Evolutionary conservation across 2,888 invertebrate genomes (phyloP).

Genomic region (Amphipoea oculea): DNA sequence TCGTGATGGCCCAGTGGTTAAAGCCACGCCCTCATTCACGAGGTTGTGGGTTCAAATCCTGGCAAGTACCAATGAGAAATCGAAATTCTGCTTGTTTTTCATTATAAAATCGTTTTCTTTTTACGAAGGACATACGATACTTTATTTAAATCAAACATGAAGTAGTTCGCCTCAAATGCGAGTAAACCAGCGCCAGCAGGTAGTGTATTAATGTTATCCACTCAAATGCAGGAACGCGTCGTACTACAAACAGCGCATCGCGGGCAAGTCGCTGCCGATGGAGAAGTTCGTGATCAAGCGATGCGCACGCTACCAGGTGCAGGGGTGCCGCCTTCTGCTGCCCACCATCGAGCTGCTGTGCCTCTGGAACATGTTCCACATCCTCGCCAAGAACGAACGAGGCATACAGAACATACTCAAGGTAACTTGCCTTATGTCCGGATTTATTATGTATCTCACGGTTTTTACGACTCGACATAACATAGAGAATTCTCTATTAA

Average conservation of each 20-base stretch:
- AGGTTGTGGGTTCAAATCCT: background rate
- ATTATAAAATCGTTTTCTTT: background rate
- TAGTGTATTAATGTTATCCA: background rate
- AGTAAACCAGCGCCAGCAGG: no score
- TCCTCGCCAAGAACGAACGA: constrained; percentile 93
- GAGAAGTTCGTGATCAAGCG: constrained; percentile 98
- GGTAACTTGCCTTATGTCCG: constrained; percentile 71
- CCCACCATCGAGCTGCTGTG: constrained; percentile 97
- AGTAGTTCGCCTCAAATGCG: no score
- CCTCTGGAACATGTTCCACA: constrained; percentile 97
- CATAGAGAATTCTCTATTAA: background rate
- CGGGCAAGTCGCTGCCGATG: constrained; percentile 99
- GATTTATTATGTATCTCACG: background rate
- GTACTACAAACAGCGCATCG: constrained; percentile 95
- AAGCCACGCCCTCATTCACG: background rate
- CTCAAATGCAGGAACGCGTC: constrained; percentile 92
- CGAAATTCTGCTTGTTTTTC: no score
- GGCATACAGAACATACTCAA: constrained; percentile 91
- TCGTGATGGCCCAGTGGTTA: background rate
- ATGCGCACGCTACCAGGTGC: constrained; percentile 94
- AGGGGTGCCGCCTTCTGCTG: constrained; percentile 93
- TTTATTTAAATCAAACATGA: background rate
- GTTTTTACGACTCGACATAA: background rate
- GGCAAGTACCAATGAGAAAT: background rate
- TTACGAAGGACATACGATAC: no score